A percentile compares a stretch with the other conserved stretches of the same genome.
These are phyloP conservation scores for Epiblema foenella DNA, from an alignment of 2,888 invertebrate genomes.

Conservation along the genomic window DNA sequence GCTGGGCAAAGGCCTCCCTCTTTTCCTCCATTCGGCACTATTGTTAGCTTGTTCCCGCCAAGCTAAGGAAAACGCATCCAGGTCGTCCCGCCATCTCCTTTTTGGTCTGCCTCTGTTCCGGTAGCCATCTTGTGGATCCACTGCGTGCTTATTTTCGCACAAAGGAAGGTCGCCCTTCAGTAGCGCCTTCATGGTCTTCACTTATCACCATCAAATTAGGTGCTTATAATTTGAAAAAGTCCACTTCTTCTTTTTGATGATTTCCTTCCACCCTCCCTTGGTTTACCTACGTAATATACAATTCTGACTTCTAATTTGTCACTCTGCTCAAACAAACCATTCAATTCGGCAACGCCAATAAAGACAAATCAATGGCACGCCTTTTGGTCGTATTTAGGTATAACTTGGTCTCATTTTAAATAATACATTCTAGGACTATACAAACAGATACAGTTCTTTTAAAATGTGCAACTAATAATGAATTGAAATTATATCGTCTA, in stretches of 20 bases:
- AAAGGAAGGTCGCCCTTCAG: no score
- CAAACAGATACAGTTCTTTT: background rate
- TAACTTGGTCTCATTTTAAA: background rate
- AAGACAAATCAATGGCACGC: slow-evolving; percentile 35
- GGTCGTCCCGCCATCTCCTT: no score
- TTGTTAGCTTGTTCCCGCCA: no score
- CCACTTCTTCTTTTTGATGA: background rate
- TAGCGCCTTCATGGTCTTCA: no score
- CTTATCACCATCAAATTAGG: background rate
- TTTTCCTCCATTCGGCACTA: no score
- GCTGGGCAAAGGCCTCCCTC: no score
- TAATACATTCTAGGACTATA: background rate
- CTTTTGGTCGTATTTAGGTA: slow-evolving; percentile 10
- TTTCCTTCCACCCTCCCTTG: background rate
- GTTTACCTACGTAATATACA: slow-evolving; percentile 14
- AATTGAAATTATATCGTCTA: no score
- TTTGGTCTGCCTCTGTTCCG: no score
- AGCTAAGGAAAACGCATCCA: no score
- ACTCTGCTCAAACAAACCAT: slow-evolving; percentile 32
- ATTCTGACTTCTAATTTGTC: slow-evolving; percentile 38
- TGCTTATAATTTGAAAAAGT: background rate
- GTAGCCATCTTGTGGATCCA: no score
- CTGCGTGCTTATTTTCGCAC: no score
- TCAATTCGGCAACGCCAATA: slow-evolving; percentile 36
- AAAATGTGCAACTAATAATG: no score